Evolutionary conservation across 2,888 invertebrate species (phyloP), one percentile per base, ranked within the genome.

Genomic region (Philonicus albiceps): DNA sequence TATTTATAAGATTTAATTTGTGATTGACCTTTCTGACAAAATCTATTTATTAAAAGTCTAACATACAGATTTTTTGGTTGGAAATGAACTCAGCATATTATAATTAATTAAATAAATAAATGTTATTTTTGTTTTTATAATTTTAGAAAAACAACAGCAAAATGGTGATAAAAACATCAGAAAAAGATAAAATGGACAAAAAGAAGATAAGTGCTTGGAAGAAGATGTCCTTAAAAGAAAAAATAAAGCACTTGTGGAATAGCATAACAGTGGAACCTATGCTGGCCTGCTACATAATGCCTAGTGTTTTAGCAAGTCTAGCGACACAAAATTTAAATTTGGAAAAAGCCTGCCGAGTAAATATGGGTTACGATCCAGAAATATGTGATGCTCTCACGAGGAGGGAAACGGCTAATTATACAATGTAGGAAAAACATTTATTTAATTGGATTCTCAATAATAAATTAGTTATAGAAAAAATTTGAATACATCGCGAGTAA

Each of bases 341-440:
- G 90, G 97, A 97, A 91, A 97, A 97, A 92, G 97, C 97, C 0
- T 97, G 97, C 90, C 93, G 97, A 88, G 97, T 97, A 0, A 97
- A 97, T 91, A 93, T 97, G 89, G 93, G 93, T 8, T 96, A 95
- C 89, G 94, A 95, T 0, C 94, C 94, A 86, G 94, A 95, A 88
- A 94, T 97, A 3, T 97, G 97, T 91, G 95, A 95, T 89, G 96
- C 97, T 0, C 92, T 97, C 53, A 95, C 96, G 1, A 93, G 94
- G 85, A 93, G 97, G 90, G 94, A 96, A 89, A 97, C 96, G 27
- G 94, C 94, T 74, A 92, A 92, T 88, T 92, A 92, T 87, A 92
- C 91, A 84, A 88, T 91, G 92, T 92, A 89, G 88, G 95, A 94
- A 22, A 49, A 31, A 74, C n/a, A 74, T 37, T 13, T 43, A 74